Percentiles rank a stretch among this genome's conserved stretches.
phyloP scores from a whole-genome alignment of 2,888 invertebrate species.

The Meiosimyza decipiens region DNA sequence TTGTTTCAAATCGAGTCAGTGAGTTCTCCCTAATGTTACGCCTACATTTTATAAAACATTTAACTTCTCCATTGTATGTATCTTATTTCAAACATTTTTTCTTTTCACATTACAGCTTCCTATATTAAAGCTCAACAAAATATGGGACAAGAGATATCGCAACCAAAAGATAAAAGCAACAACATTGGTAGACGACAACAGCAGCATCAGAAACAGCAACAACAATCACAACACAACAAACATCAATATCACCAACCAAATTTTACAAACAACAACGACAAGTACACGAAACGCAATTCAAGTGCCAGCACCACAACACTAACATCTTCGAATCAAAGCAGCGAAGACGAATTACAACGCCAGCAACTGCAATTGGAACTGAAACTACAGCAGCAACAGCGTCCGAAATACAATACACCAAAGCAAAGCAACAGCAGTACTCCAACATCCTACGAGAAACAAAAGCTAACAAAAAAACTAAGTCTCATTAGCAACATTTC shows the following conservation, averaged over 20 bases:
- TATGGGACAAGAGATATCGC: conserved; percentile 69
- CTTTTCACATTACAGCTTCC: conserved; percentile 48
- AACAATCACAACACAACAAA: conserved; percentile 34
- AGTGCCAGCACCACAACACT: conserved; percentile 34
- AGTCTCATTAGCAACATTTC: conserved; percentile 41
- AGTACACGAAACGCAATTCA: conserved; percentile 35
- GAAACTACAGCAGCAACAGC: conserved; percentile 39
- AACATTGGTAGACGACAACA: conserved; percentile 56
- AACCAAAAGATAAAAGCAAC: conserved; percentile 57
- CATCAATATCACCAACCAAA: conserved; percentile 41
- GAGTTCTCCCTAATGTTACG: too few relatives aligned
- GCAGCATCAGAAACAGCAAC: conserved; percentile 42
- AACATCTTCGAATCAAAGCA: conserved; percentile 23
- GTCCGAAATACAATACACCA: conserved; percentile 40
- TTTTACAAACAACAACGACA: conserved; percentile 40
- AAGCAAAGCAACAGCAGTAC: conserved; percentile 26
- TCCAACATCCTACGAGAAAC: conserved; percentile 52
- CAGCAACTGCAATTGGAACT: conserved; percentile 27
- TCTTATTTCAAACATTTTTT: not conserved
- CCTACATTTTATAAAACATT: too few relatives aligned
- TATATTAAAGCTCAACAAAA: conserved; percentile 57
- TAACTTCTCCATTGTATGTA: too few relatives aligned
- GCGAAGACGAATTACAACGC: conserved; percentile 10
- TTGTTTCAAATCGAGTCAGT: too few relatives aligned
- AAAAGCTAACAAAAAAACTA: conserved; percentile 47